These are phyloP conservation scores for Gallinago stenura DNA, from an alignment of 2,797 vertebrate genomes.

Conservation along the genomic window DNA sequence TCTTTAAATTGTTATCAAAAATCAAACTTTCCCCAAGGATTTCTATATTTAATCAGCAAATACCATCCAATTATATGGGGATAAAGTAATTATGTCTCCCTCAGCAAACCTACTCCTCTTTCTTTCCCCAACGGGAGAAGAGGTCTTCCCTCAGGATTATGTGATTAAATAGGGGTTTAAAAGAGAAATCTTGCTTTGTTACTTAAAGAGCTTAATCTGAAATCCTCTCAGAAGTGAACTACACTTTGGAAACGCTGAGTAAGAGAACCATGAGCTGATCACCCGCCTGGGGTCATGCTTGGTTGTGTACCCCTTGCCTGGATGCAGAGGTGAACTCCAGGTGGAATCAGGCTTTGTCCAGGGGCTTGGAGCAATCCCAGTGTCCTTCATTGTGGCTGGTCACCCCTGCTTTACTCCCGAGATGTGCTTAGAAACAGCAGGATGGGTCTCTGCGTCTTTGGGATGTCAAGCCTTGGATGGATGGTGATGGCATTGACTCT, in stretches of 20 bases:
- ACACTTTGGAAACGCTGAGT: not conserved
- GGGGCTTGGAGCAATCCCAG: not conserved
- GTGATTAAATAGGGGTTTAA: slow-evolving; percentile 37
- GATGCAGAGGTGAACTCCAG: not conserved
- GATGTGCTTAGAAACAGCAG: not conserved
- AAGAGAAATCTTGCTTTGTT: slow-evolving; percentile 47
- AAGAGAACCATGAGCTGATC: not conserved
- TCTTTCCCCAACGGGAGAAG: not conserved
- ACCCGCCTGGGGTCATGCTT: rapidly evolving
- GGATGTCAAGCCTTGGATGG: not conserved
- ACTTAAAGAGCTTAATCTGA: slow-evolving; percentile 40
- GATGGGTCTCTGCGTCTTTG: not conserved
- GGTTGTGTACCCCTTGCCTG: not conserved
- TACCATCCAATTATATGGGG: not conserved
- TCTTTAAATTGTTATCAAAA: not conserved
- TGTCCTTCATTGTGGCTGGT: rapidly evolving
- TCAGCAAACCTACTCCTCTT: slow-evolving; percentile 5
- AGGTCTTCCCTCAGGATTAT: slow-evolving; percentile 49
- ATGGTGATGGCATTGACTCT: rapidly evolving
- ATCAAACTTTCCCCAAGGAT: not conserved
- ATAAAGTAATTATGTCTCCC: slow-evolving; percentile 7
- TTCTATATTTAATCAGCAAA: slow-evolving; percentile 6
- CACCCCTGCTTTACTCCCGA: not conserved
- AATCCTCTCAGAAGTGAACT: slow-evolving; percentile 28
- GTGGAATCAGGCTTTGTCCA: not conserved